Percentiles rank a stretch among this genome's conserved stretches.
phyloP scores from a whole-genome alignment of 2,113 vertebrate species.

The Pomatostomus ruficeps region DNA sequence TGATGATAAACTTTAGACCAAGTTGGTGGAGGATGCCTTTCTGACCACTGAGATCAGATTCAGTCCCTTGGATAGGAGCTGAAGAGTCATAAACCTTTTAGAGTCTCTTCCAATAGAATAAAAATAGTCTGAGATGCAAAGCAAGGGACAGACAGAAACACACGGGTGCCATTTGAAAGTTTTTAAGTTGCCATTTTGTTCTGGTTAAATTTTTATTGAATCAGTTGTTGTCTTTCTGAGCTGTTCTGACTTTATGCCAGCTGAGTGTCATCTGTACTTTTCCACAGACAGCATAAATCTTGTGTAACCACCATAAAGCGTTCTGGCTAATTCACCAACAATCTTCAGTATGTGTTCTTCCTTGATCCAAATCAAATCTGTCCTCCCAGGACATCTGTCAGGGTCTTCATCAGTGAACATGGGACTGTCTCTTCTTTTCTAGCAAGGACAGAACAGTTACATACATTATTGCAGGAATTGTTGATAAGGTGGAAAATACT shows the following conservation, averaged over 20 bases:
- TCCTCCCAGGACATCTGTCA: background rate
- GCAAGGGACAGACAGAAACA: background rate
- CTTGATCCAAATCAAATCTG: background rate
- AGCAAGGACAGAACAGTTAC: background rate
- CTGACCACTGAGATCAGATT: background rate
- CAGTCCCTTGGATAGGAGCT: background rate
- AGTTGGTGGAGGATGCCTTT: background rate
- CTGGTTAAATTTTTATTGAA: conserved; percentile 16
- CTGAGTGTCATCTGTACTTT: conserved; percentile 3
- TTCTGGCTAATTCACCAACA: background rate
- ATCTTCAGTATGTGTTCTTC: background rate
- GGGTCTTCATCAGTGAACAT: background rate
- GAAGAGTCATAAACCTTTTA: background rate
- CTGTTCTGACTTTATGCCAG: conserved; percentile 6
- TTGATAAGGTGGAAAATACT: background rate
- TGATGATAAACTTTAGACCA: background rate
- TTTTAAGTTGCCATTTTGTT: background rate
- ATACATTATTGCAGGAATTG: background rate
- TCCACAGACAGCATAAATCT: background rate
- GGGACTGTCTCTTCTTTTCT: background rate
- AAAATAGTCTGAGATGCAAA: background rate
- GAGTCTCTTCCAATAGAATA: background rate
- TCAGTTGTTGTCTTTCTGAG: background rate
- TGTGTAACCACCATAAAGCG: background rate
- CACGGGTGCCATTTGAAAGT: background rate